Evolutionary conservation across 2,113 vertebrate species (phyloP).

Genomic region (Ivindomyrus marchei): DNA sequence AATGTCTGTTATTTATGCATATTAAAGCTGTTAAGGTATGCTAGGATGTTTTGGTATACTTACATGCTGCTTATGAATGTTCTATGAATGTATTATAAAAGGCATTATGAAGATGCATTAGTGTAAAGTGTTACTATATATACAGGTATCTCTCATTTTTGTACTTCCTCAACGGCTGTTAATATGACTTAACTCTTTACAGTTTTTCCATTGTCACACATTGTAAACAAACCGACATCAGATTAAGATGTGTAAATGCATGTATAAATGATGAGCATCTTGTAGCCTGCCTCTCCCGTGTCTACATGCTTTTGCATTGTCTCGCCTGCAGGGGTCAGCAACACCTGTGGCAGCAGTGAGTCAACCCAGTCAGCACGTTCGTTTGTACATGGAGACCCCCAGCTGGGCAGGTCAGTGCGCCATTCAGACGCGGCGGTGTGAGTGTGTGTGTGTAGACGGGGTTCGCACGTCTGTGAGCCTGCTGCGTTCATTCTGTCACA

Average conservation of each 20-base stretch:
- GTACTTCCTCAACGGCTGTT: neutral
- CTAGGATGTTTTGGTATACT: neutral
- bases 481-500: neutral
- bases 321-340: conserved; percentile 31
- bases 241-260: neutral
- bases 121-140: neutral
- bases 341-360: conserved; percentile 33
- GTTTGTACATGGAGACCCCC: conserved; percentile 50
- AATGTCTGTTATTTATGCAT: neutral
- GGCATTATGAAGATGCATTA: neutral
- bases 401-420: conserved; percentile 51
- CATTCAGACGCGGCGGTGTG: neutral
- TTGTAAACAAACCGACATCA: neutral
- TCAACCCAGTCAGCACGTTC: conserved; percentile 29
- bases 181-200: neutral
- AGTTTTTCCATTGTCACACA: neutral
- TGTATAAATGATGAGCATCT: neutral
- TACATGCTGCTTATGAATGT: neutral
- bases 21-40: neutral
- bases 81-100: neutral
- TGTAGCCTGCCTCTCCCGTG: neutral
- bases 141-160: neutral
- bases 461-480: neutral
- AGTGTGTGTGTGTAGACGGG: neutral
- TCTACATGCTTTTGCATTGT: conserved; percentile 23